Conservation (phyloP, 2,888 invertebrate genomes). For the Acanthacorydalis orientalis region DNA sequence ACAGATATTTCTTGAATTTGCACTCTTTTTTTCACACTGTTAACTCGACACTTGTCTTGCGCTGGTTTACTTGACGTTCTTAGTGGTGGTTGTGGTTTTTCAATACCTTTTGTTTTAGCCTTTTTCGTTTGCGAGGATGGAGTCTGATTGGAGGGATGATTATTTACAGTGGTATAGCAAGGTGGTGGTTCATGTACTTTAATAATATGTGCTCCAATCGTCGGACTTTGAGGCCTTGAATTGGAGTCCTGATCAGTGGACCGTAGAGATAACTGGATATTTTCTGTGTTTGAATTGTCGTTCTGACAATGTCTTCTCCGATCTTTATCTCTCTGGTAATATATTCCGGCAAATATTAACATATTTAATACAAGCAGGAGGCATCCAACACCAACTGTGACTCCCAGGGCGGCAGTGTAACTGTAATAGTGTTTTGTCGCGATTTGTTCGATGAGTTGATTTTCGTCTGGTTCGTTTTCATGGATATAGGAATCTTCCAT, state of each 20-base stretch:
- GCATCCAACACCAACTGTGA: slow-evolving; percentile 60
- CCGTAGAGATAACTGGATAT: slow-evolving; percentile 16
- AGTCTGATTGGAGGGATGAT: slow-evolving; percentile 17
- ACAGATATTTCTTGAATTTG: slow-evolving; percentile 70
- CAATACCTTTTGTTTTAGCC: slow-evolving; percentile 17
- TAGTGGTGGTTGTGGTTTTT: slow-evolving; percentile 24
- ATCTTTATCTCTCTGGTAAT: slow-evolving; percentile 50
- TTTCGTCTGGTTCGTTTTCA: slow-evolving; percentile 21
- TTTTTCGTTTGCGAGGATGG: slow-evolving; percentile 17
- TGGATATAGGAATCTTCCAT: slow-evolving; percentile 14
- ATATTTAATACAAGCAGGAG: slow-evolving; percentile 53
- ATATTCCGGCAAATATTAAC: slow-evolving; percentile 61
- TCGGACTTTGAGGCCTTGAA: slow-evolving; percentile 22
- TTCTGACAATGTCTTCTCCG: slow-evolving; percentile 18
- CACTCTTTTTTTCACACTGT: slow-evolving; percentile 53
- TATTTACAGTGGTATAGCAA: slow-evolving; percentile 28
- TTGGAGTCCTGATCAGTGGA: slow-evolving; percentile 20
- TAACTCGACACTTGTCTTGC: slow-evolving; percentile 19
- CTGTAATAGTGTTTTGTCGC: slow-evolving; percentile 42
- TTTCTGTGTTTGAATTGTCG: slow-evolving; percentile 15
- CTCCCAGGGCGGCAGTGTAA: slow-evolving; percentile 60
- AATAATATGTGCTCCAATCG: slow-evolving; percentile 17
- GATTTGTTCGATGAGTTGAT: slow-evolving; percentile 32
- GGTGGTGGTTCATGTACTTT: slow-evolving; percentile 29
- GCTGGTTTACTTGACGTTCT: slow-evolving; percentile 26